Evolutionary conservation across 2,113 vertebrate species (phyloP), one percentile per base, ranked within the genome.

Genomic region (Centropus unirufus): DNA sequence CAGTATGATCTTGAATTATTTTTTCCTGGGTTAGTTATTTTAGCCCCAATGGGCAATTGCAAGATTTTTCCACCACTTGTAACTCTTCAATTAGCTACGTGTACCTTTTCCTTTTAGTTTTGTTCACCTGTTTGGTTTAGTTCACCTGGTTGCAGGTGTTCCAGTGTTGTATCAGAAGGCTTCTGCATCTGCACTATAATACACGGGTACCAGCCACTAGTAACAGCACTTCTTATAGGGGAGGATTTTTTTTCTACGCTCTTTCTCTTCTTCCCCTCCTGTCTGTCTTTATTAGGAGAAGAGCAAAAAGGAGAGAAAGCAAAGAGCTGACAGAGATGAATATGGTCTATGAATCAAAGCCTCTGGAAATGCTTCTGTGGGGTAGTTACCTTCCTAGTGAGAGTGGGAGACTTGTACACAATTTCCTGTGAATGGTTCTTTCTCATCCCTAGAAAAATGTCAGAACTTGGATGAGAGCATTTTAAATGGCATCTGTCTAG

Each of bases 401-500:
- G 61, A 74, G 49, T 40, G 30, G 36, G 54, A 83, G 72, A 78
- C 61, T 61, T 44, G 6, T 30, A 36, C 24, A 90, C 42, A 94
- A 90, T 87, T 82, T 83, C 34, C 2, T 2, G 75, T 74, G 36
- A 82, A 59, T 36, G 70, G 3, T 42, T 81, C 44, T 64, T 83
- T 89, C 52, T 36, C 3, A 1, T 93, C n/a, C 84, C 29, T 85
- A 89, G 79, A 77, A 90, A 77, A 77, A 89, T 66, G 40, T 44
- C 59, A 85, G 24, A 55, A 89, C 78, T 93, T 42, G 69, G 63
- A 78, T 2, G 16, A 69, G 51, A 93, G 15, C 59, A 40, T 87
- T 93, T 93, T 89, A 81, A 96, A 91, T 82, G 80, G 88, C 8
- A 9, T 83, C 81, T 94, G 49, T 92, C 94, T 97, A 70, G 82